Evolutionary conservation across 2,888 invertebrate species (phyloP), one percentile per base, ranked within the genome.

Genomic region (Drosophila anomalipes): DNA sequence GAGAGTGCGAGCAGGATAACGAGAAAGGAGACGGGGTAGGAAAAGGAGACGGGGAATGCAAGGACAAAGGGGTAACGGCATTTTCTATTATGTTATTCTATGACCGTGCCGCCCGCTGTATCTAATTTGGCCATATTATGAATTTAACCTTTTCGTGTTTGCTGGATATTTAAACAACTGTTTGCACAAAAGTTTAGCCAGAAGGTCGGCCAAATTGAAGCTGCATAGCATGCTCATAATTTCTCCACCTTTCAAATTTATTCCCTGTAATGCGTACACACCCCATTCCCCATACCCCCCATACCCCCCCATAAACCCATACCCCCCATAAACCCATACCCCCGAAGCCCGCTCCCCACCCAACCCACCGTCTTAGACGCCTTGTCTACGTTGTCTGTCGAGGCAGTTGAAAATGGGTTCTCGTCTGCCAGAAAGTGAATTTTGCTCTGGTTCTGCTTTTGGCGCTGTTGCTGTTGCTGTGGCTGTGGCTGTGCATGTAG

Each of bases 121-220:
- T 89, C 89, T 86, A 89, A 90, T 89, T 86, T 90, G 84, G 78
- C 77, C 82, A 90, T 89, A 90, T 87, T 89, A 87, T 89, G 89
- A 90, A 89, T 89, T 90, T 90, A 90, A 90, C 88, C 88, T 90
- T 88, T 87, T 79, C 82, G 85, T 89, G 87, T 87, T 89, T 86
- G 86, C 81, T 89, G 89, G 87, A 88, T 89, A 88, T 90, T 88
- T 89, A 82, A 90, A 89, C 91, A 88, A 88, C 82, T 90, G 88
- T 90, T 88, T 87, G 89, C 87, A 86, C 85, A 90, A 88, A 87
- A 87, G 90, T 90, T 87, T 87, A 87, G 70, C 86, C 72, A 75
- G 90, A 90, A 86, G 86, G 86, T 86, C 90, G 90, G 33, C 32
- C 57, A 60, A 66, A 70, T 69, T 80, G 68, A 70, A 69, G 65